phyloP scores from a whole-genome alignment of 1,140 invertebrate species.

The Andrena cerasifolii region DNA sequence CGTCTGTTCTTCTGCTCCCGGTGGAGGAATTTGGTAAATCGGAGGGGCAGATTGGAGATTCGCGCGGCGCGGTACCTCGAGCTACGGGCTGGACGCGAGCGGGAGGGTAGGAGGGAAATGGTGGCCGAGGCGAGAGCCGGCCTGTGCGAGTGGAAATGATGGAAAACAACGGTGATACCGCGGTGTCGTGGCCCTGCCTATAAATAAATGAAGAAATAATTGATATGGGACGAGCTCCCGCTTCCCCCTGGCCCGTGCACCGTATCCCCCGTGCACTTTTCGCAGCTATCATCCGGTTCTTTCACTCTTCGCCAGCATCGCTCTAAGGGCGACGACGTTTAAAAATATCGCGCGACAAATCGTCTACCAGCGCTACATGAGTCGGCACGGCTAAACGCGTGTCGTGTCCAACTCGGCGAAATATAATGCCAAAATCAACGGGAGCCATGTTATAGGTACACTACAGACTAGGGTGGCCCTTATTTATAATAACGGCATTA shows the following conservation, averaged over 20 bases:
- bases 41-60: not conserved
- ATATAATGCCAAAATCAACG: slow-evolving; percentile 19
- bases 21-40: too few relatives aligned
- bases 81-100: not conserved
- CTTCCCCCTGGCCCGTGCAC: not conserved
- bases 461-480: too few relatives aligned
- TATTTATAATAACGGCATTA: too few relatives aligned
- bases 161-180: slow-evolving; percentile 76
- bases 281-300: slow-evolving; percentile 62
- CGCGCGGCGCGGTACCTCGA: slow-evolving; percentile 6
- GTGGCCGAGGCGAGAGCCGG: slow-evolving; percentile 19
- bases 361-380: slow-evolving; percentile 29
- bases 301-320: slow-evolving; percentile 24
- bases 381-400: not conserved
- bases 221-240: slow-evolving; percentile 70
- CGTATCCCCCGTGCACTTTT: slow-evolving; percentile 66
- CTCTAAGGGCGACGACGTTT: slow-evolving; percentile 61
- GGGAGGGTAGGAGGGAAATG: slow-evolving; percentile 14
- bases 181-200: slow-evolving; percentile 73
- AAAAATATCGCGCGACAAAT: slow-evolving; percentile 69
- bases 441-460: not conserved
- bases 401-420: slow-evolving; percentile 20
- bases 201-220: slow-evolving; percentile 77
- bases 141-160: slow-evolving; percentile 56
- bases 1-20: too few relatives aligned